Evolutionary conservation across 2,888 invertebrate species (phyloP), one percentile per base, ranked within the genome.

Genomic region (Luperina nickerlii): DNA sequence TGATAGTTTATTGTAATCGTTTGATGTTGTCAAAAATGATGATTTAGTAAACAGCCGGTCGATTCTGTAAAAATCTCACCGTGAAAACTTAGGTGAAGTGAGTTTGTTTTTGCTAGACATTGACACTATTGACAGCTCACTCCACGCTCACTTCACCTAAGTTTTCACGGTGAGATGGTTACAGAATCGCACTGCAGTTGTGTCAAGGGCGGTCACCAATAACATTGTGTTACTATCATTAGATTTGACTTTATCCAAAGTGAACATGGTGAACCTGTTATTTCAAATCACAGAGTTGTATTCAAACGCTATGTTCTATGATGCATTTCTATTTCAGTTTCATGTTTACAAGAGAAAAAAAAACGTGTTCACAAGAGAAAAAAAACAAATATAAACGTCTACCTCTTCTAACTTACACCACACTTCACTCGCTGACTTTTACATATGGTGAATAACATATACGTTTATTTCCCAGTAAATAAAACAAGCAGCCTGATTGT

Each of bases 381-480:
- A 54, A 54, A 57, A 54, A 20, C 20, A 54, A 24, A 60, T 4
- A 5, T 5, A 13, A 60, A 13, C n/a, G 8, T 63, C 18, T 4
- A 27, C 27, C 79, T 42, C 79, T 81, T 66, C 1, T 54, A n/a
- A 20, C 60, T 86, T 84, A n/a, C 1, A 70, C 87, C 89, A 75
- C 54, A 82, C 81, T 45, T 57, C 77, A 80, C 51, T 80, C 66
- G 24, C 74, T 82, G 85, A 89, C 91, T 91, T 91, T 90, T 88
- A 90, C 88, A 91, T 92, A 92, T 88, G 87, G 89, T 88, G 90
- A 91, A 92, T 90, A 90, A 89, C 88, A 90, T 90, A 89, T 83
- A 89, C 81, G 81, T 88, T 89, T 88, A 90, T 89, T 90, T 87
- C 78, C 82, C 80, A 81, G 86, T 88, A 90, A 91, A 91, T 90